These are phyloP conservation scores for Lithodes maja DNA, from an alignment of 2,888 invertebrate species.

Conservation along the genomic window DNA sequence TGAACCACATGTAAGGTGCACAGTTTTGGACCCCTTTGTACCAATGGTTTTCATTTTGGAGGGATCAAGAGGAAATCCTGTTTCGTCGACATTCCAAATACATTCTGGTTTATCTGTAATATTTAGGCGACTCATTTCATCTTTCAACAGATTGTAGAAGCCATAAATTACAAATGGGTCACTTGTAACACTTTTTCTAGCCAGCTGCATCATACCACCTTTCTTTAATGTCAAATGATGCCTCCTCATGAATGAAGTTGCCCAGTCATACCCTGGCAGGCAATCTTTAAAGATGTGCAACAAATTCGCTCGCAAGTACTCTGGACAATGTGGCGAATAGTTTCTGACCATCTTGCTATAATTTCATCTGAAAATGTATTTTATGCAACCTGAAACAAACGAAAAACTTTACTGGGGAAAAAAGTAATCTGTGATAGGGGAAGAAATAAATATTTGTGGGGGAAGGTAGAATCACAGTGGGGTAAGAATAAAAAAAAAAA, in stretches of 20 bases:
- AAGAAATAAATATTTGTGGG: no score
- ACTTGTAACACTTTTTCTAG: slow-evolving; percentile 37
- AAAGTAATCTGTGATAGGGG: no score
- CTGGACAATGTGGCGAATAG: no score
- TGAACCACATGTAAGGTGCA: slow-evolving; percentile 18
- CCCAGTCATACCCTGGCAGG: slow-evolving; percentile 41
- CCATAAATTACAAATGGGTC: slow-evolving; percentile 51
- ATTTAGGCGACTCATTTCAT: background rate
- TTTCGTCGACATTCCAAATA: slow-evolving; percentile 38
- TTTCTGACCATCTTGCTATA: no score
- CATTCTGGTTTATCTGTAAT: slow-evolving; percentile 16
- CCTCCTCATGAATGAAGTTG: background rate
- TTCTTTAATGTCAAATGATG: slow-evolving; percentile 36
- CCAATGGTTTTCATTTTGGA: slow-evolving; percentile 8
- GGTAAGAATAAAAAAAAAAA: no score
- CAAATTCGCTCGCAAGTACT: no score
- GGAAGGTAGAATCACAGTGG: no score
- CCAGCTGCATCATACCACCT: slow-evolving; percentile 42
- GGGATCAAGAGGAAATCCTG: slow-evolving; percentile 37
- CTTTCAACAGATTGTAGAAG: slow-evolving; percentile 35
- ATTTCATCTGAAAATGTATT: no score
- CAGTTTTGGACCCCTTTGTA: background rate
- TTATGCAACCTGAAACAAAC: no score
- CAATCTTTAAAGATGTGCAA: slow-evolving; percentile 35
- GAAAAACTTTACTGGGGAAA: no score